Percentiles rank a stretch among this genome's conserved stretches.
Evolutionary conservation across 2,113 vertebrate genomes (phyloP).

Genomic region (Speoplatyrhinus poulsoni): DNA sequence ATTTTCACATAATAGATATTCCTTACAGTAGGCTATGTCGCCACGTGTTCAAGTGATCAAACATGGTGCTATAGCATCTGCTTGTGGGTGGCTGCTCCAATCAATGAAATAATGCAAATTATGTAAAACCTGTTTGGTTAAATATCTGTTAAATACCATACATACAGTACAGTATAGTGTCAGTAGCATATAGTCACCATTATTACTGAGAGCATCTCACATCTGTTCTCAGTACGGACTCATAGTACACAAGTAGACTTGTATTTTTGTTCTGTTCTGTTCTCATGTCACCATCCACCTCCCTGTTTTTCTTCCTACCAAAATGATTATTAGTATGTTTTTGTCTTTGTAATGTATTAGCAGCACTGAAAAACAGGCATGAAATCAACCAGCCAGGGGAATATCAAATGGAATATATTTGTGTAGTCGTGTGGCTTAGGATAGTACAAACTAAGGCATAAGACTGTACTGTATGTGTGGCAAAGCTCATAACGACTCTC

Average conservation of each 20-base stretch:
- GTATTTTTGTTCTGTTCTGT: conserved; percentile 44
- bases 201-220: no score
- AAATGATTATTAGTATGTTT: conserved; percentile 54
- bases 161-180: not conserved
- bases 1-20: conserved; percentile 32
- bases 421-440: conserved; percentile 44
- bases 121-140: not conserved
- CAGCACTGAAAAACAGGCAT: conserved; percentile 54
- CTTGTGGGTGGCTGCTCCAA: conserved; percentile 1
- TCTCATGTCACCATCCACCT: conserved; percentile 6
- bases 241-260: conserved; percentile 34
- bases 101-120: not conserved
- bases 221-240: conserved; percentile 10
- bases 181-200: no score
- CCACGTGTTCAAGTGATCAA: conserved; percentile 2
- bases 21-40: not conserved
- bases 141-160: not conserved
- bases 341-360: conserved; percentile 67
- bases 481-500: conserved; percentile 9
- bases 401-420: conserved; percentile 75
- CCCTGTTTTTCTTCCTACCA: conserved; percentile 34
- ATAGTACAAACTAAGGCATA: conserved; percentile 17
- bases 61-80: conserved; percentile 1
- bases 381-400: conserved; percentile 56
- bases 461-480: conserved; percentile 35